phyloP scores from a whole-genome alignment of 2,888 invertebrate genomes.

The Seira ritae region DNA sequence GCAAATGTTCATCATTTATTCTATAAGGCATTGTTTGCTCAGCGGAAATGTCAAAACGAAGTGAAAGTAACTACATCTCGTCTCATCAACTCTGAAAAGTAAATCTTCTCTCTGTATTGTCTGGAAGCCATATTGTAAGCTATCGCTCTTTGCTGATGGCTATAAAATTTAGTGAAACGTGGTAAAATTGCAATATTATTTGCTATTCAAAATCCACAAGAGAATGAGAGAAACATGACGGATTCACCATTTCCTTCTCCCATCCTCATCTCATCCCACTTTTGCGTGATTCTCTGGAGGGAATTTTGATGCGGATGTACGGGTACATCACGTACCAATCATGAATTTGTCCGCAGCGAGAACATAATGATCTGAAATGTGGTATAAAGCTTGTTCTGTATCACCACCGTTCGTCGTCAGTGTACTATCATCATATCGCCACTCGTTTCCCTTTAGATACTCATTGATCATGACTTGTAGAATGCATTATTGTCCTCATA shows the following conservation, averaged over 20 bases:
- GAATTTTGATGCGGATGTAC: conserved; percentile 18
- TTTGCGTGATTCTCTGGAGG: conserved; percentile 50
- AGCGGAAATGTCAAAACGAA: conserved; percentile 60
- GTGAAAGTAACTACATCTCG: no score
- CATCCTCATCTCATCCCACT: conserved; percentile 34
- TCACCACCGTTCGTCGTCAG: conserved; percentile 18
- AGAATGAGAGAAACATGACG: conserved; percentile 20
- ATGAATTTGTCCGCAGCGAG: neutral
- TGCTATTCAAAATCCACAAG: neutral
- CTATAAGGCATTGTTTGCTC: conserved; percentile 57
- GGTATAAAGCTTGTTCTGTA: neutral
- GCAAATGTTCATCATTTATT: conserved; percentile 36
- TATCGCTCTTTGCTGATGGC: conserved; percentile 39
- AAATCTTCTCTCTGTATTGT: conserved; percentile 13
- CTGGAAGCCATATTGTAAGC: conserved; percentile 36
- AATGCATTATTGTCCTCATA: conserved; percentile 29
- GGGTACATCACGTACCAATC: conserved; percentile 15
- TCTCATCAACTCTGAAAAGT: conserved; percentile 44
- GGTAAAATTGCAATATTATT: neutral
- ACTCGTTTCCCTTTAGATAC: conserved; percentile 27
- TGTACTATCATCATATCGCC: conserved; percentile 16
- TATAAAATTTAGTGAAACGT: no score
- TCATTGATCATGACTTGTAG: conserved; percentile 28
- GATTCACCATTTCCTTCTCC: conserved; percentile 49
- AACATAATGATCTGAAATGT: neutral